These are phyloP conservation scores for Mastomys coucha DNA, from an alignment of 2,113 vertebrate species.

Conservation along the genomic window DNA sequence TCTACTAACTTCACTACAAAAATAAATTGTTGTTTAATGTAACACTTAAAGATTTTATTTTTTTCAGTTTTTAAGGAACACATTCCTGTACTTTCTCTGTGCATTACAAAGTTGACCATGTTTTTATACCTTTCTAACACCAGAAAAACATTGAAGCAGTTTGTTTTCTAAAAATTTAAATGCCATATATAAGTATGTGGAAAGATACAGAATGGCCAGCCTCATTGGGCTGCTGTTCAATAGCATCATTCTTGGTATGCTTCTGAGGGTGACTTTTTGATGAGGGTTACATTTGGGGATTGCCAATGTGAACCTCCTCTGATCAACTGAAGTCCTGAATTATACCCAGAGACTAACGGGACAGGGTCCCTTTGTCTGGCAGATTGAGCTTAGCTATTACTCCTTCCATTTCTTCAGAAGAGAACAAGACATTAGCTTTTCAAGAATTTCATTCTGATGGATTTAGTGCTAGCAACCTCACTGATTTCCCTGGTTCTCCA, in stretches of 20 bases:
- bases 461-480: neutral
- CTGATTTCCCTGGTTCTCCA: neutral
- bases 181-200: neutral
- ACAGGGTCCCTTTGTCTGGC: neutral
- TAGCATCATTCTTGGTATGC: neutral
- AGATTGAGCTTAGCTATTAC: neutral
- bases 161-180: conserved; percentile 21
- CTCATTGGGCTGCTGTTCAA: neutral
- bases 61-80: neutral
- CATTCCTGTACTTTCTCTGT: neutral
- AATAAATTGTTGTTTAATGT: conserved; percentile 53
- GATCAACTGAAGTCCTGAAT: neutral
- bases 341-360: neutral
- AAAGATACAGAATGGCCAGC: neutral
- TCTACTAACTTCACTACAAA: conserved; percentile 19
- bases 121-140: conserved; percentile 34
- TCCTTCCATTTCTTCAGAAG: neutral
- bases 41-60: conserved; percentile 50
- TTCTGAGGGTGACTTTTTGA: neutral
- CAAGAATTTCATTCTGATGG: neutral
- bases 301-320: neutral
- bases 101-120: neutral
- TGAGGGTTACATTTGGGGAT: neutral
- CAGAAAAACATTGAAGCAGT: neutral
- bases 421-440: neutral